Conservation (phyloP, 1,140 invertebrate genomes). For the Hyposmocoma kahamanoa region DNA sequence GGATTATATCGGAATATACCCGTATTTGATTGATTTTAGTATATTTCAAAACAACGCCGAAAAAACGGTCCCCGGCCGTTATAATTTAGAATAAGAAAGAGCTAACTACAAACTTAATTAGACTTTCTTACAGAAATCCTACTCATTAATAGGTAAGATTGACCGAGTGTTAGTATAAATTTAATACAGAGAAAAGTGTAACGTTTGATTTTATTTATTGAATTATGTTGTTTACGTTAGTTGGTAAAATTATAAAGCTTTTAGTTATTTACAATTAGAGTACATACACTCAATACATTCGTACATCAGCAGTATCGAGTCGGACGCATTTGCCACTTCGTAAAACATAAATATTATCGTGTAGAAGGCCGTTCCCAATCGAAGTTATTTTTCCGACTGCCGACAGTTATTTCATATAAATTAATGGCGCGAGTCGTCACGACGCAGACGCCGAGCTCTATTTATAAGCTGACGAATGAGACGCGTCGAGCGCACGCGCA, state of each 20-base stretch:
- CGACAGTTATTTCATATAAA: slow-evolving; percentile 73
- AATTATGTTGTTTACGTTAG: too few species aligned
- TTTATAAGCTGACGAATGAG: slow-evolving; percentile 73
- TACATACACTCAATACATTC: slow-evolving; percentile 49
- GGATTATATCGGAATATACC: slow-evolving; percentile 49
- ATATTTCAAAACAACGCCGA: slow-evolving; percentile 44
- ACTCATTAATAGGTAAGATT: too few species aligned
- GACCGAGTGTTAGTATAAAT: too few species aligned
- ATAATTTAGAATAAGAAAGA: slow-evolving; percentile 40
- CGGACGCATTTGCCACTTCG: slow-evolving; percentile 49
- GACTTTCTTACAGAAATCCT: too few species aligned
- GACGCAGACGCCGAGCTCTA: slow-evolving; percentile 68
- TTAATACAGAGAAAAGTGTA: too few species aligned
- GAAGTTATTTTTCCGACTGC: slow-evolving; percentile 70
- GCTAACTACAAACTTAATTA: too few species aligned
- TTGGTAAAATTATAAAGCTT: neutral
- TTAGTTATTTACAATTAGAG: slow-evolving; percentile 10
- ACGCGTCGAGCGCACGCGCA: slow-evolving; percentile 65
- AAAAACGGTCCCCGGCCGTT: slow-evolving; percentile 39
- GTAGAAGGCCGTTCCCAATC: slow-evolving; percentile 64
- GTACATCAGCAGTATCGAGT: slow-evolving; percentile 40
- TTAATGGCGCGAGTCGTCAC: slow-evolving; percentile 72
- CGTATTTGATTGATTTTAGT: slow-evolving; percentile 62
- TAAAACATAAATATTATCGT: slow-evolving; percentile 71
- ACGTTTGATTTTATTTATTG: neutral